Base-by-base conservation (phyloP, 1,140 invertebrate genomes). In the Drosophila sp. region DNA sequence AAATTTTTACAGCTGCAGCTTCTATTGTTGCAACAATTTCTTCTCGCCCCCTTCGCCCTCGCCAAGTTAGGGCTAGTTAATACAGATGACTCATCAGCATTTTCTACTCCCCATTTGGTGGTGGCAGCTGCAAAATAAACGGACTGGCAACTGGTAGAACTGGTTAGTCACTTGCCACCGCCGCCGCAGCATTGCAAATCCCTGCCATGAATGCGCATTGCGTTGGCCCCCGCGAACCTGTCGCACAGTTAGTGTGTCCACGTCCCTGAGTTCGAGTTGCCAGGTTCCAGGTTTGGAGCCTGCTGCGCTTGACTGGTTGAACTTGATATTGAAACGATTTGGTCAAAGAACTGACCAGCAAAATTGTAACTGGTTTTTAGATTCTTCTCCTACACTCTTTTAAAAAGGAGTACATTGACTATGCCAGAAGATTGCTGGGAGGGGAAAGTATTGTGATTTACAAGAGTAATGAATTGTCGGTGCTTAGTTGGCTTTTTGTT, bases 11-110 rank as follows among this genome's bases (percentile, higher is more conserved):
- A 89, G 83, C 79, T 89, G 83, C 82, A 79, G 44, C 80, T 70
- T 67, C 76, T 79, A 83, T 87, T 87, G 79, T 87, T 87, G 83
- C 83, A 87, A 87, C 79, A 87, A 86, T 86, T 87, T 71, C 72
- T 79, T 35, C 7, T 6, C 4, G 8, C 3, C 35, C 8, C 35
- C 35, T 38, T 3, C 3, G 3, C 2, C 3, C 35, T 1, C 10
- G 10, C 2, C 4, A 3, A 11, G 10, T n/a, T 44, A 44, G 63
- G 73, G 63, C 66, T 73, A 80, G 66, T 71, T 85, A 70, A 65
- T 44, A 55, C 41, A 41, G 66, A 69, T 85, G 82, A 85, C 74
- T 85, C 82, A 85, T 86, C 70, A 66, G 44, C 65, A 23, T 71
- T 10, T 71, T 57, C 50, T 10, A 27, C 23, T 25, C 25, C 70